Evolutionary conservation across 2,113 vertebrate genomes (phyloP).

Genomic region (Poeciliopsis occidentalis): DNA sequence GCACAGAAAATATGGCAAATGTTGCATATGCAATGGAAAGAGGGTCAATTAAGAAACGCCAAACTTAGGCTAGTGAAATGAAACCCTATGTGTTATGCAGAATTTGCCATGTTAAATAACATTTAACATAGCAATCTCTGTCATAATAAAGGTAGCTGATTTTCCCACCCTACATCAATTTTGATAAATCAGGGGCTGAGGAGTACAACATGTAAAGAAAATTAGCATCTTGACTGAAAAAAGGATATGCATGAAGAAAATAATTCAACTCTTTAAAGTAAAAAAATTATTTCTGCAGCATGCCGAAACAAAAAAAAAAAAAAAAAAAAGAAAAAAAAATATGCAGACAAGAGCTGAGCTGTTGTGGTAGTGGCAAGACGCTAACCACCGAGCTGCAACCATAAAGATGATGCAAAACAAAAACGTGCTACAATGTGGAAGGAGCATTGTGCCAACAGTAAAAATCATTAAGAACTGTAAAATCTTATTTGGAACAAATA

Average conservation of each 20-base stretch:
- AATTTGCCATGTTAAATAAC: no score
- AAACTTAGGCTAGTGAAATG: background rate
- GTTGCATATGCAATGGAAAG: background rate
- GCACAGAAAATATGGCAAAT: background rate
- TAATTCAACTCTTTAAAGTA: background rate
- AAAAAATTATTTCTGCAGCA: background rate
- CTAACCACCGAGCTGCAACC: background rate
- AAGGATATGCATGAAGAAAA: background rate
- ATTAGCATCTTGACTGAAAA: background rate
- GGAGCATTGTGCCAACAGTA: background rate
- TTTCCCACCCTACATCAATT: no score
- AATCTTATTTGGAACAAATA: background rate
- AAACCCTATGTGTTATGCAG: background rate
- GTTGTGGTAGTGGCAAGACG: background rate
- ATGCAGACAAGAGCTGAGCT: background rate
- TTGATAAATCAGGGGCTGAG: no score
- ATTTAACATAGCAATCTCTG: no score
- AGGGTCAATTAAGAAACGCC: background rate
- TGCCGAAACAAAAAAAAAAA: background rate
- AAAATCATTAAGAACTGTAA: background rate
- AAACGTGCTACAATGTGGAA: background rate
- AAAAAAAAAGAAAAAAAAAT: no score
- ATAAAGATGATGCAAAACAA: background rate
- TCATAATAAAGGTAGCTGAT: no score
- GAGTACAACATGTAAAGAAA: no score